phyloP scores from a whole-genome alignment of 1,140 invertebrate genomes.

The Drosophila teissieri region DNA sequence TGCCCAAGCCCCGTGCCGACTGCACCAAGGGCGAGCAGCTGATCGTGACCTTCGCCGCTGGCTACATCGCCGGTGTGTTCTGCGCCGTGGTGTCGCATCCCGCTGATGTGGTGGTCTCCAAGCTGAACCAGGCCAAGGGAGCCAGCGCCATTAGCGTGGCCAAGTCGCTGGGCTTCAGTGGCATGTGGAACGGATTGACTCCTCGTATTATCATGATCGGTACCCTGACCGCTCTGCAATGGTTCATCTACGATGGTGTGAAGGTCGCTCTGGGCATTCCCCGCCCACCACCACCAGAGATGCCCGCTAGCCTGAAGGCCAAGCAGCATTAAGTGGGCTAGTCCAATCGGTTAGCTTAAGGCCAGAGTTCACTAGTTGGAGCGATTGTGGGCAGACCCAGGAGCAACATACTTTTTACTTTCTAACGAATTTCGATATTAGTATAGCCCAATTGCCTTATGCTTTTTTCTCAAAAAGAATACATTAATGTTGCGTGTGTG shows the following conservation, averaged over 20 bases:
- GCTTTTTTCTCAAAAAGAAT: constrained; percentile 8
- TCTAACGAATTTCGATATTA: constrained; percentile 24
- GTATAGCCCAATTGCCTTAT: constrained; percentile 17
- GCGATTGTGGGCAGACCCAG: constrained; percentile 27
- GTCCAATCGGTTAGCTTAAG: constrained; percentile 33
- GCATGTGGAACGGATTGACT: constrained; percentile 98
- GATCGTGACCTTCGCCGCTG: constrained; percentile 96
- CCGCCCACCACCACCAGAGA: constrained; percentile 98
- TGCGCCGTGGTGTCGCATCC: constrained; percentile 95
- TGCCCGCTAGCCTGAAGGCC: constrained; percentile 97
- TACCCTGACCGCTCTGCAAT: constrained; percentile 99
- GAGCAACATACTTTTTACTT: constrained; percentile 49
- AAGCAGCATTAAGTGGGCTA: constrained; percentile 85
- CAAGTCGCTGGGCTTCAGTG: constrained; percentile 88
- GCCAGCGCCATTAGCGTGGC: constrained; percentile 88
- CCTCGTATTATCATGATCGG: constrained; percentile 99
- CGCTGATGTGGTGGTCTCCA: constrained; percentile 94
- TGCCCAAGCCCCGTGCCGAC: constrained; percentile 96
- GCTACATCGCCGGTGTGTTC: constrained; percentile 96
- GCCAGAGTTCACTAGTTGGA: constrained; percentile 45
- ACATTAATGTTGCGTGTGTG: constrained; percentile 40
- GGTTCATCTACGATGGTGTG: constrained; percentile 99
- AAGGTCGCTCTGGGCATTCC: constrained; percentile 96
- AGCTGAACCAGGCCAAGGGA: constrained; percentile 96
- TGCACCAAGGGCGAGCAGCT: constrained; percentile 96